Evolutionary conservation across 2,113 vertebrate species (phyloP).

Genomic region (Machaerirhynchus nigripectus): DNA sequence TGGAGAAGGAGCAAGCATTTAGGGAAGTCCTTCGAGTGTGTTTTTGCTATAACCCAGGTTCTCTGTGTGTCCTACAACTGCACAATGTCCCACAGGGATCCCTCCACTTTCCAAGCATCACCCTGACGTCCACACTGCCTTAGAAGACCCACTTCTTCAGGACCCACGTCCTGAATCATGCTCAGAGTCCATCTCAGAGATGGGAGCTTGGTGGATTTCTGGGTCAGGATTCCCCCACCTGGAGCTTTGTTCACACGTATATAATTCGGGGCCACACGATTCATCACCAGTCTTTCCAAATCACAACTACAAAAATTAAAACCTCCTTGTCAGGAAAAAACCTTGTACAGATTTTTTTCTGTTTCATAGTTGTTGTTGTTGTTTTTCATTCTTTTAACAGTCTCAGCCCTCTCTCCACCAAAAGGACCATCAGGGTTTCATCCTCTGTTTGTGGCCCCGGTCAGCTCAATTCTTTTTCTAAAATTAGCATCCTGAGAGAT

Average conservation of each 20-base stretch:
- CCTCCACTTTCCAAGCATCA: background rate
- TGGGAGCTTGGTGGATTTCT: background rate
- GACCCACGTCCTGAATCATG: accelerated
- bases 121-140: background rate
- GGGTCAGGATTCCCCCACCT: background rate
- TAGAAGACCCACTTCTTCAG: background rate
- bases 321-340: background rate
- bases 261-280: accelerated
- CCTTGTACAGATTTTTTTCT: background rate
- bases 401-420: background rate
- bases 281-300: background rate
- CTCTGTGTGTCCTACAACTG: background rate
- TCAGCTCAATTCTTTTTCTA: background rate
- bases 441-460: background rate
- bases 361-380: background rate
- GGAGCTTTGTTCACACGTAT: accelerated
- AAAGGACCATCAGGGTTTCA: background rate
- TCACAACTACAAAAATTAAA: background rate
- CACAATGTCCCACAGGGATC: background rate
- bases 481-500: background rate
- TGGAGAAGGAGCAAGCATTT: background rate
- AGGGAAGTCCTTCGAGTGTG: background rate
- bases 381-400: background rate
- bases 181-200: background rate
- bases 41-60: background rate